Evolutionary conservation across 2,113 vertebrate genomes (phyloP).

Genomic region (Stigmatopora argus): DNA sequence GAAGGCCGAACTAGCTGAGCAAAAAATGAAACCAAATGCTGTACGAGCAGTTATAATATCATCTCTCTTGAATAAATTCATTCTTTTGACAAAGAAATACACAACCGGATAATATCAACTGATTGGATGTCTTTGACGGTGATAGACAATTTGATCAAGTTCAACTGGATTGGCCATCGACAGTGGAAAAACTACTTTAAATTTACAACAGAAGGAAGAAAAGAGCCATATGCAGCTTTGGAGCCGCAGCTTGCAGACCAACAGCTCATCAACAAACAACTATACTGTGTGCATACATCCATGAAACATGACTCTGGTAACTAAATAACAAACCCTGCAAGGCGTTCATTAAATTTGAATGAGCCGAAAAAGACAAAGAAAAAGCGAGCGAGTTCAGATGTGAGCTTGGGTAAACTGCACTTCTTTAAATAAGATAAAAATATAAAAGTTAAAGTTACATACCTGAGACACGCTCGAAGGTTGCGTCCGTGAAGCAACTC

Average conservation of each 20-base stretch:
- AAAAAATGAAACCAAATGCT: too few relatives aligned
- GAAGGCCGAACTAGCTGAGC: background rate
- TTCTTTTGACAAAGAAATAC: too few relatives aligned
- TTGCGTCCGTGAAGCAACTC: constrained; percentile 7
- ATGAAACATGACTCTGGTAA: constrained; percentile 66
- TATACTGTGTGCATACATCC: constrained; percentile 4
- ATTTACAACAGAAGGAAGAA: too few relatives aligned
- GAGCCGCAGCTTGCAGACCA: too few relatives aligned
- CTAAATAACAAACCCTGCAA: constrained; percentile 56
- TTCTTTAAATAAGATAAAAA: background rate
- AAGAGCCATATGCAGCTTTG: too few relatives aligned
- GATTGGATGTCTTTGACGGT: too few relatives aligned
- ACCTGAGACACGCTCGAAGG: constrained; percentile 37
- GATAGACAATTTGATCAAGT: too few relatives aligned
- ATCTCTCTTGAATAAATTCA: too few relatives aligned
- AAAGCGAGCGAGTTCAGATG: background rate
- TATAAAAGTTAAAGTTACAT: constrained; percentile 16
- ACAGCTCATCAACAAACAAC: background rate
- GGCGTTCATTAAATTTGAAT: constrained; percentile 73
- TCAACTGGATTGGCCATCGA: too few relatives aligned
- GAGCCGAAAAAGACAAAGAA: constrained; percentile 25
- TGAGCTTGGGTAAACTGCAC: background rate
- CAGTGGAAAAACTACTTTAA: too few relatives aligned
- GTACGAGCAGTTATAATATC: too few relatives aligned
- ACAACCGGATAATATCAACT: too few relatives aligned